phyloP scores from a whole-genome alignment of 2,113 vertebrate genomes.

The Pelecanus crispus region DNA sequence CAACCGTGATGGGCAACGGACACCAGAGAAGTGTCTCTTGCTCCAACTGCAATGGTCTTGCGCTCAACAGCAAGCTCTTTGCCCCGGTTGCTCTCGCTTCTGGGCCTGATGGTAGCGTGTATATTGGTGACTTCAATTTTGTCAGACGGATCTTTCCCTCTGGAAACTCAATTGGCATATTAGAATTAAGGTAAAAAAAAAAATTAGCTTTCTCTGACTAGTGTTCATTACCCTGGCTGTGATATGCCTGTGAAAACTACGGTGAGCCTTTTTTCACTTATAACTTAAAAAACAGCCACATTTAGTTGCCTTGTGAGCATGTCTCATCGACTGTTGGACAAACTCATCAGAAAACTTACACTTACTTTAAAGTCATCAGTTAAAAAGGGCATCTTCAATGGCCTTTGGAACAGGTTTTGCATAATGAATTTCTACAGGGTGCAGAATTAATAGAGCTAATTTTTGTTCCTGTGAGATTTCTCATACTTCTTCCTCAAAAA shows the following conservation, averaged over 20 bases:
- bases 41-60: constrained; percentile 87
- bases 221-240: neutral
- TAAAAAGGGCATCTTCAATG: neutral
- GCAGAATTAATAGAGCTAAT: neutral
- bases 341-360: neutral
- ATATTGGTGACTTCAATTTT: constrained; percentile 96
- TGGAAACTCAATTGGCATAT: constrained; percentile 85
- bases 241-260: neutral
- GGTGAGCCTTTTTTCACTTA: neutral
- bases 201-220: neutral
- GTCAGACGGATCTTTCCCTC: constrained; percentile 90
- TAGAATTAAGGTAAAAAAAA: constrained; percentile 89
- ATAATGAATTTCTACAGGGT: neutral
- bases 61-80: constrained; percentile 90
- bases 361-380: neutral
- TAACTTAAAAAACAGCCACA: neutral
- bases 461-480: neutral
- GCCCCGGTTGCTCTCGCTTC: constrained; percentile 91
- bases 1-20: constrained; percentile 93
- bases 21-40: constrained; percentile 88
- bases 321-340: neutral
- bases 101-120: constrained; percentile 91
- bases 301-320: neutral
- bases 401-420: neutral
- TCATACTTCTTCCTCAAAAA: neutral